Percentiles rank a stretch among this genome's conserved stretches.
Conservation (phyloP, 2,888 invertebrate genomes). For the Alloplasta piceator region DNA sequence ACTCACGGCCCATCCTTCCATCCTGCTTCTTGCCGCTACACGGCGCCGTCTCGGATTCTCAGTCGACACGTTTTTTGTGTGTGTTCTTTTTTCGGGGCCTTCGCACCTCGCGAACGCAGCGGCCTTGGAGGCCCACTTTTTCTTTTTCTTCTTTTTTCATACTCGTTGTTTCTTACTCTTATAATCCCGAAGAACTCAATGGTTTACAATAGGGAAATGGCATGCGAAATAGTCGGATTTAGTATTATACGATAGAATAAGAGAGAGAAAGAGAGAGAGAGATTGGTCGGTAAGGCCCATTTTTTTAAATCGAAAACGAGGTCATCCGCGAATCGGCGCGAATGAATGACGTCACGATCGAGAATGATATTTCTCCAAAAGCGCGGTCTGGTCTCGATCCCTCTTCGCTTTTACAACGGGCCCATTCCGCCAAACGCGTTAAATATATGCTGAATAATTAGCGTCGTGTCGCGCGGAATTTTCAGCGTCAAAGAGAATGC, state of each 20-base stretch:
- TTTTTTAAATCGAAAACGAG: constrained; percentile 10
- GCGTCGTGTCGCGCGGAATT: constrained; percentile 34
- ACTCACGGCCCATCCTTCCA: constrained; percentile 45
- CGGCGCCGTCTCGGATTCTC: constrained; percentile 67
- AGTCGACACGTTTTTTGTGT: constrained; percentile 65
- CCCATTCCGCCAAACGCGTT: constrained; percentile 7
- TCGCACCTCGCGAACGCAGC: constrained; percentile 59
- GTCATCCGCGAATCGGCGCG: not conserved
- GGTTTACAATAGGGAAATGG: not conserved
- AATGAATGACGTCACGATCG: constrained; percentile 17
- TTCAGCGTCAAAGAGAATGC: constrained; percentile 22
- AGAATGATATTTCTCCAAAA: constrained; percentile 22
- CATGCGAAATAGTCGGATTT: not conserved
- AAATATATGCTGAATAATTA: constrained; percentile 1
- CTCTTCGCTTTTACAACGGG: constrained; percentile 53
- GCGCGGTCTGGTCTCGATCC: constrained; percentile 47
- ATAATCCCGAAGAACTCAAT: not conserved
- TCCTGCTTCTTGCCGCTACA: constrained; percentile 17
- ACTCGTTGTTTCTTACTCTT: constrained; percentile 46
- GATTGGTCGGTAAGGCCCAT: constrained; percentile 10
- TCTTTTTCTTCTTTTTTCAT: constrained; percentile 19
- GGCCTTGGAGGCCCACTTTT: constrained; percentile 56
- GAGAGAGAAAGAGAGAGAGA: not conserved
- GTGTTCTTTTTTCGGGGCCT: constrained; percentile 34
- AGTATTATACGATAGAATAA: not conserved